These are phyloP conservation scores for Leptinotarsa lineolata DNA, from an alignment of 1,140 invertebrate species.

Conservation along the genomic window DNA sequence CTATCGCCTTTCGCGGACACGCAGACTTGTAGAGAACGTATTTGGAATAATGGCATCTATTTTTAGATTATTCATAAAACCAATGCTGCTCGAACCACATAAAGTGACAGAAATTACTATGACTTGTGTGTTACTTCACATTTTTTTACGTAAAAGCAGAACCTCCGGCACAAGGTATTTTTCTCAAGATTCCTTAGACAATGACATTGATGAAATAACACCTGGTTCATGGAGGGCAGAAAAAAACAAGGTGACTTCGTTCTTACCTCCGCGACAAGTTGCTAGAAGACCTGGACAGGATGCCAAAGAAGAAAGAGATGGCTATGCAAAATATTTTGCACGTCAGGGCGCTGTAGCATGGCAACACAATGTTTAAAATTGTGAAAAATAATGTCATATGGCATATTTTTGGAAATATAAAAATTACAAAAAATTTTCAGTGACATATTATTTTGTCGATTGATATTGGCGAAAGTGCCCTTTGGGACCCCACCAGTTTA, in stretches of 20 bases:
- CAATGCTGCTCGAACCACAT: conserved; percentile 35
- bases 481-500: conserved; percentile 23
- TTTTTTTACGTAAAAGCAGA: conserved; percentile 24
- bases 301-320: neutral
- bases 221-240: neutral
- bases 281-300: conserved; percentile 4
- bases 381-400: too few relatives aligned
- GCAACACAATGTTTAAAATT: too few relatives aligned
- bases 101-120: conserved; percentile 20
- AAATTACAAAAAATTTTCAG: too few relatives aligned
- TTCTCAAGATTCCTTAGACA: conserved; percentile 1
- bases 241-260: conserved; percentile 3
- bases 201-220: neutral
- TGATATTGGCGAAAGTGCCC: neutral
- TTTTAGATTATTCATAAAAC: conserved; percentile 44
- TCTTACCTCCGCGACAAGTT: conserved; percentile 3
- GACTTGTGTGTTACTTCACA: conserved; percentile 27
- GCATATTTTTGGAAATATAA: too few relatives aligned
- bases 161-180: conserved; percentile 8
- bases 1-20: conserved; percentile 23
- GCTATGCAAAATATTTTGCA: too few relatives aligned
- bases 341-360: too few relatives aligned
- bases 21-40: conserved; percentile 26
- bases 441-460: too few relatives aligned
- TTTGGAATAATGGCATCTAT: conserved; percentile 28